phyloP scores from a whole-genome alignment of 2,797 vertebrate genomes.

The Coluber constrictor region DNA sequence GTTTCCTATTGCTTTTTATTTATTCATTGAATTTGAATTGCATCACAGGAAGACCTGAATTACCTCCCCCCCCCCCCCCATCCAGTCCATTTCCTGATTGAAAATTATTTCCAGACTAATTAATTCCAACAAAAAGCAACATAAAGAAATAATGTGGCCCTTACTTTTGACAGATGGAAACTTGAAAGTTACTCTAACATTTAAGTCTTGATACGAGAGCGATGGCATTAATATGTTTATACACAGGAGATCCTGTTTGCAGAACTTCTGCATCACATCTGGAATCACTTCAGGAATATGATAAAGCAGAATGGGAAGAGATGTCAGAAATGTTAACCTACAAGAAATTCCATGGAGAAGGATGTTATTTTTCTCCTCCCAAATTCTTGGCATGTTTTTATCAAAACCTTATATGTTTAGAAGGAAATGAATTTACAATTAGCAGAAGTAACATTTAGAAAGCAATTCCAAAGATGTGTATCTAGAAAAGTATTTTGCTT shows the following conservation, averaged over 20 bases:
- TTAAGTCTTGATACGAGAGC: too few species aligned
- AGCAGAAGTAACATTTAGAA: neutral
- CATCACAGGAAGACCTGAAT: too few species aligned
- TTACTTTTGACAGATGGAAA: neutral
- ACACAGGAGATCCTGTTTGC: neutral
- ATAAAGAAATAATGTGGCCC: neutral
- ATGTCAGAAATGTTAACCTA: neutral
- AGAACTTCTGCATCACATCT: too few species aligned
- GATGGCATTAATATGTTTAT: neutral
- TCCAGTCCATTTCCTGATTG: neutral
- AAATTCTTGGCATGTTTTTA: neutral
- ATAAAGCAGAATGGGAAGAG: neutral
- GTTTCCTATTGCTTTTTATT: neutral
- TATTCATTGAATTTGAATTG: neutral
- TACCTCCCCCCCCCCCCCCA: neutral
- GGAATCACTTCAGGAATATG: neutral
- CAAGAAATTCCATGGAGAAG: neutral
- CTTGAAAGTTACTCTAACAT: neutral
- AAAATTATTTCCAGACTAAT: neutral
- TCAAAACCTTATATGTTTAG: neutral
- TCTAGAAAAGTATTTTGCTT: neutral
- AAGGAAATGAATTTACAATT: neutral
- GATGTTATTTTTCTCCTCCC: neutral
- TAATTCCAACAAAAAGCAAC: neutral
- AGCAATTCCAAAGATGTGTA: neutral